Base-by-base conservation (phyloP, 2,113 vertebrate genomes). In the Phodopus roborovskii region DNA sequence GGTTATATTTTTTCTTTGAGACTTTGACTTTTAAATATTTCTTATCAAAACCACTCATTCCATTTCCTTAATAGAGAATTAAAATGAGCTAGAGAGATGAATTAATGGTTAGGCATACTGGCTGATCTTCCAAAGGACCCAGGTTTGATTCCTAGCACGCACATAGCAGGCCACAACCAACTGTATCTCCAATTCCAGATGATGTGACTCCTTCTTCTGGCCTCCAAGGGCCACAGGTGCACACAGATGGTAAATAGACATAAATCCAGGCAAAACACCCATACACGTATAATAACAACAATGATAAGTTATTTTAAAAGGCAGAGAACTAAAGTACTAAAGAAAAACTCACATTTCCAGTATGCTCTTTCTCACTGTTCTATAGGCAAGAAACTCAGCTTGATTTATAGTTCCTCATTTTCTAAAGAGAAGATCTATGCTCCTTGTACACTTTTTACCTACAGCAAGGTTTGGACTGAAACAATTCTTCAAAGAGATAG, bases 381-480 rank as follows among this genome's bases (percentile, higher is more conserved):
- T 9, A 30, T 71, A 73, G 66, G 26, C 26, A 83, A 78, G 66
- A 93, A 83, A 96, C 20, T 28, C 58, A 88, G 39, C 42, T 48
- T 81, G 78, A 88, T 91, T 87, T 71, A 28, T 78, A 42, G 91
- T 88, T 92, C 39, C 94, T 96, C 45, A 92, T 97, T 97, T 97
- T 94, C 81, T 94, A 75, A 79, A 71, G 53, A 71, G 78, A 85
- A 58, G 26, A 79, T 89, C 36, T 26, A 42, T 13, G 2, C 12
- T 50, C 56, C 17, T 10, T 81, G 48, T 22, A 1, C 0, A 60
- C 39, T 90, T 77, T 92, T 91, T 88, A 73, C 71, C 79, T 90
- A 50, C 36, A 68, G 62, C 3, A 8, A 58, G 45, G 92, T 92
- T 83, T 5, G 33, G 30, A 8, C 60, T 78, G 71, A 88, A 93